These are phyloP conservation scores for Notarius lentiginosus DNA, from an alignment of 2,113 vertebrate genomes.

Conservation along the genomic window DNA sequence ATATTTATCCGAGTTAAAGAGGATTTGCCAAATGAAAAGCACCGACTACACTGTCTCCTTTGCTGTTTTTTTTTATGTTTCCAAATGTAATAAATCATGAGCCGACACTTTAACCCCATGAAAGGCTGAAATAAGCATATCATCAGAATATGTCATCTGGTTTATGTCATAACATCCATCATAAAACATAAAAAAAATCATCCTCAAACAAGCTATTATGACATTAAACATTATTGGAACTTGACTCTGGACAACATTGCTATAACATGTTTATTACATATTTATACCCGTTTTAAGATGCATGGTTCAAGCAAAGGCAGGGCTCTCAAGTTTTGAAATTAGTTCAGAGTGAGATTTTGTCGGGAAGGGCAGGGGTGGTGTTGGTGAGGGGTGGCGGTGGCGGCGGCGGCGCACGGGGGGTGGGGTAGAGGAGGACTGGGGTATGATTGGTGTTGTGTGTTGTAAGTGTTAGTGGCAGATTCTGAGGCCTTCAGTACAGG, in stretches of 20 bases:
- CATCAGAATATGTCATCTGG: neutral
- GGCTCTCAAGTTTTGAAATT: too few relatives aligned
- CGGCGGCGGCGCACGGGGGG: too few relatives aligned
- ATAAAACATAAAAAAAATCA: neutral
- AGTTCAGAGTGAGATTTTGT: too few relatives aligned
- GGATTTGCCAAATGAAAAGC: slow-evolving; percentile 28
- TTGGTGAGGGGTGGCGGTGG: too few relatives aligned
- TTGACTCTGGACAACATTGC: neutral
- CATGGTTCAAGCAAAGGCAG: neutral
- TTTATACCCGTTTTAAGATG: neutral
- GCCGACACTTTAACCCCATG: neutral
- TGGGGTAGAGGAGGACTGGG: too few relatives aligned
- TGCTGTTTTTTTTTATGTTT: slow-evolving; percentile 26
- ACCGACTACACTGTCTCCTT: slow-evolving; percentile 22
- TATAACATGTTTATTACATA: neutral
- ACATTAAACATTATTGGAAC: neutral
- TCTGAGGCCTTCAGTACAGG: too few relatives aligned
- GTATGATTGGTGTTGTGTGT: too few relatives aligned
- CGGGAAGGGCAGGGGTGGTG: too few relatives aligned
- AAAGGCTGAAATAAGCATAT: neutral
- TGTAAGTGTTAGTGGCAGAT: too few relatives aligned
- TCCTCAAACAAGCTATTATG: neutral
- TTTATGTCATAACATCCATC: neutral
- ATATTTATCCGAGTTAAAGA: slow-evolving; percentile 39
- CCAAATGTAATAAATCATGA: slow-evolving; percentile 7